Base-by-base conservation (phyloP, 2,888 invertebrate genomes). In the Drosophila robusta region DNA sequence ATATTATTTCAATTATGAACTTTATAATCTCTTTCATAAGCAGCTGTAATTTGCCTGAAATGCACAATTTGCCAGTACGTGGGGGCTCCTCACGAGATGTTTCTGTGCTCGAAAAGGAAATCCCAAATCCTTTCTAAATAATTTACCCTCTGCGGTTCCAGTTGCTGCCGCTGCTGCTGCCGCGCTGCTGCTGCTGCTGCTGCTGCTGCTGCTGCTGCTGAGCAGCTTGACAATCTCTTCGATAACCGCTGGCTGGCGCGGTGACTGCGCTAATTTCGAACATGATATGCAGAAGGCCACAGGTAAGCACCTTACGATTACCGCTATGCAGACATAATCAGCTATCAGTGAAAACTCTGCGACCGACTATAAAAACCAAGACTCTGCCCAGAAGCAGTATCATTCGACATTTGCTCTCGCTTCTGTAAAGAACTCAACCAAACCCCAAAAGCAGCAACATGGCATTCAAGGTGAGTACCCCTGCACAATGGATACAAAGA, bases 221-320 rank as follows among this genome's bases (percentile, higher is more conserved):
- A 44, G 63, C 65, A 69, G 47, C 75, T 64, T 79, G 89, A 87
- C 89, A 85, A 87, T 79, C 78, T 79, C 82, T 55, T 54, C 65
- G 70, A 70, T 57, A 46, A 62, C 62, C 60, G 41, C 49, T 54
- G 52, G 51, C 36, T 36, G 29, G 46, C 42, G 69, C 68, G 70
- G 85, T 89, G 89, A 87, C 84, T 89, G 71, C 87, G 88, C 78
- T 89, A 82, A 85, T 89, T 87, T 73, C 77, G 61, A 82, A 55
- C 89, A 87, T 89, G 88, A 85, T 85, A 85, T 85, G 89, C 89
- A 85, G 85, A 85, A 85, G 85, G 85, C 80, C 85, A 82, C 57
- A 62, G 57, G 73, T 74, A 81, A 87, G 85, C 84, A 87, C 78
- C 78, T 89, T 71, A 73, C 64, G 60, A 52, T 63, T 74, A 54